Evolutionary conservation across 2,797 vertebrate species (phyloP), one percentile per base, ranked within the genome.

Genomic region (Helicolenus hilgendorfi): DNA sequence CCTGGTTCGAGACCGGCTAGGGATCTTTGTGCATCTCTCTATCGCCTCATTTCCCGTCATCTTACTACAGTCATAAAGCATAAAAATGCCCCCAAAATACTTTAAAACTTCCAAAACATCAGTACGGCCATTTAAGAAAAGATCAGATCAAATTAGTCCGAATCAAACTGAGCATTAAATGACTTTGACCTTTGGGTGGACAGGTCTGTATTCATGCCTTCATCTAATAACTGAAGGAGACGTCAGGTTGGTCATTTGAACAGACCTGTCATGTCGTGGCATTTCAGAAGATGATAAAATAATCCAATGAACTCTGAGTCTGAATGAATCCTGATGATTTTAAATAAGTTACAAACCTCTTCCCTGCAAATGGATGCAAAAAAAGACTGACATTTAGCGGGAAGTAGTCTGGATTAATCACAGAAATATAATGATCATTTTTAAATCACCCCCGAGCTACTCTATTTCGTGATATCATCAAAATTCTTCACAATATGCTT

Each of bases 261-360:
- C 36, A 72, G 45, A 63, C 36, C 64, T 8, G 22, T 35, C 1
- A 2, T 81, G 68, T 29, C 1, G 2, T 81, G 68, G 20, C 79
- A 65, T 91, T 92, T 92, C 56, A 87, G 56, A 72, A 87, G 56
- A 72, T 33, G 41, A 73, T 35, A 24, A 58, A 74, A 85, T 56
- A 77, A 84, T 72, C 65, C 1, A 3, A 4, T 55, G 2, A 63
- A 33, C 8, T 72, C 7, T 8, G 26, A 56, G 22, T 60, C 38
- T 59, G 41, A 3, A 8, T 14, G 8, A 4, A 75, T 41, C 29
- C 35, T 29, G 31, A 55, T 35, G 11, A 65, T 67, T 41, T 9
- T 36, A 77, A 45, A 77, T 45, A 58, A 55, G 7, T 60, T 75
- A 64, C 36, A 80, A 60, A 36, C 27, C 64, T 67, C 33, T 72